phyloP scores from a whole-genome alignment of 2,113 vertebrate genomes.

The Mustela lutreola region DNA sequence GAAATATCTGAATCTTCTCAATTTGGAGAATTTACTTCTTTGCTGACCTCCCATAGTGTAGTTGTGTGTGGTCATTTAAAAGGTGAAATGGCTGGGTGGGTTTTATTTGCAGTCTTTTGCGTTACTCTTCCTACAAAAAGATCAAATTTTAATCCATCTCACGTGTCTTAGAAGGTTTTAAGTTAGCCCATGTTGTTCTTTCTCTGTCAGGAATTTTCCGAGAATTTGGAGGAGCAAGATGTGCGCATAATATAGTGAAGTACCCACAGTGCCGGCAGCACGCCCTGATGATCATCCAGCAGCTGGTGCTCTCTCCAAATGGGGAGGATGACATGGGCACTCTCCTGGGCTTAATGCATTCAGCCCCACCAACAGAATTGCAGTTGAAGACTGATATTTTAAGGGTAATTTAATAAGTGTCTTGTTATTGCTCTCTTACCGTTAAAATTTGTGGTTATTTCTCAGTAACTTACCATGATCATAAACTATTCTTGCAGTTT shows the following conservation, averaged over 20 bases:
- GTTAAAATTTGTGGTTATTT: neutral
- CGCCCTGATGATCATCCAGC: slow-evolving; percentile 98
- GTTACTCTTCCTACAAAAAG: neutral
- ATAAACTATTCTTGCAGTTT: neutral
- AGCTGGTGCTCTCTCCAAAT: slow-evolving; percentile 96
- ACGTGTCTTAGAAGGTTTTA: neutral
- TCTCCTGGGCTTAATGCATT: slow-evolving; percentile 98
- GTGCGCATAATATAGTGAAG: slow-evolving; percentile 98
- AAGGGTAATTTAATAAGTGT: slow-evolving; percentile 86
- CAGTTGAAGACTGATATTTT: slow-evolving; percentile 98
- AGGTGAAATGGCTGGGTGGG: neutral
- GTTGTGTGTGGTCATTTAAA: slow-evolving; percentile 3
- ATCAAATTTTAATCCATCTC: neutral
- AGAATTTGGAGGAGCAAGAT: slow-evolving; percentile 97
- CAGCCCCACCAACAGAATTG: slow-evolving; percentile 94
- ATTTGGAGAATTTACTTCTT: neutral
- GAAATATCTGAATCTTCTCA: neutral
- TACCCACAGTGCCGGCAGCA: slow-evolving; percentile 97
- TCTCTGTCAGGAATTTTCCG: slow-evolving; percentile 92
- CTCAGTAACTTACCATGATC: neutral
- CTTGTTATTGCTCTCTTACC: neutral
- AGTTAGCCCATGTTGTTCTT: neutral
- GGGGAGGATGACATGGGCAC: slow-evolving; percentile 99
- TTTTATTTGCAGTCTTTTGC: slow-evolving; percentile 21
- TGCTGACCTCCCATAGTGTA: neutral